These are phyloP conservation scores for Neodiprion pinetum DNA, from an alignment of 1,140 invertebrate species.

Conservation along the genomic window DNA sequence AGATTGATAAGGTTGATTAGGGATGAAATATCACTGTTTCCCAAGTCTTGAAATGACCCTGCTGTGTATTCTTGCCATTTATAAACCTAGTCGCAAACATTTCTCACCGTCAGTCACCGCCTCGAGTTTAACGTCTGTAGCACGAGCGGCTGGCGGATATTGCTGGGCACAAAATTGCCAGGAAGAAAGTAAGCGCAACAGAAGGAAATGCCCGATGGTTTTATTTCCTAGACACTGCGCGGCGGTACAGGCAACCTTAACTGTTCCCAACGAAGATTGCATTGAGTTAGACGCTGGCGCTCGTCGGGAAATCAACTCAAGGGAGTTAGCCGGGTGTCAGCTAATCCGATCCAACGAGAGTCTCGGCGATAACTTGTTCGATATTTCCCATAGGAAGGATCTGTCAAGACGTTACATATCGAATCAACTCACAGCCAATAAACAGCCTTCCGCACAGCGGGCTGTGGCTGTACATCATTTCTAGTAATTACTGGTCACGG, in stretches of 20 bases:
- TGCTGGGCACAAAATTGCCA: not conserved
- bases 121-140: not conserved
- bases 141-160: too few relatives aligned
- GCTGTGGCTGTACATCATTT: too few relatives aligned
- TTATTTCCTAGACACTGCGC: not conserved
- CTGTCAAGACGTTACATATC: not conserved
- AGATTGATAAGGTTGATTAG: constrained; percentile 1
- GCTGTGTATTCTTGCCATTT: too few relatives aligned
- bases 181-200: not conserved
- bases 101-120: not conserved
- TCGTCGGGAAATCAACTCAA: not conserved
- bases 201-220: not conserved
- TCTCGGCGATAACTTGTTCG: not conserved
- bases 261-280: not conserved
- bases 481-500: too few relatives aligned
- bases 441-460: not conserved
- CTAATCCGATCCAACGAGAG: not conserved
- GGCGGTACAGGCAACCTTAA: not conserved
- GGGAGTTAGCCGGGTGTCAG: not conserved
- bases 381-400: not conserved
- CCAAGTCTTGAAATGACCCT: too few relatives aligned
- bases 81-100: not conserved
- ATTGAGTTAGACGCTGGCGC: not conserved
- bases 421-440: not conserved
- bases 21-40: constrained; percentile 2